These are phyloP conservation scores for Myzus persicae DNA, from an alignment of 1,140 invertebrate genomes.

Conservation along the genomic window DNA sequence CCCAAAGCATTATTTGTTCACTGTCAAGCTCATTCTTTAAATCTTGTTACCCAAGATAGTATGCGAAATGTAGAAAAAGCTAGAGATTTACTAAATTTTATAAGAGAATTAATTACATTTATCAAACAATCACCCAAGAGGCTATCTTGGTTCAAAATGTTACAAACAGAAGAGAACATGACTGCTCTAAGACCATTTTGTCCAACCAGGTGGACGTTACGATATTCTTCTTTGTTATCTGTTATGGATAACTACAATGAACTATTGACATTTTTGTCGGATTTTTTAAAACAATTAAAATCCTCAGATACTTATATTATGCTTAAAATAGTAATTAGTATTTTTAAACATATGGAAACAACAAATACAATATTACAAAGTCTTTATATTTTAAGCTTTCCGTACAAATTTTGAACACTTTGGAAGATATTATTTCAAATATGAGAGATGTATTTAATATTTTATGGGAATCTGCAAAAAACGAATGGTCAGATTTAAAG, in stretches of 20 bases:
- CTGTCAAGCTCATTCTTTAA: conserved; percentile 57
- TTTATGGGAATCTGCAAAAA: conserved; percentile 10
- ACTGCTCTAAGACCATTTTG: conserved; percentile 28
- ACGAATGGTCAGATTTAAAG: conserved; percentile 17
- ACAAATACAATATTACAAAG: conserved; percentile 16
- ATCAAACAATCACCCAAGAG: background rate
- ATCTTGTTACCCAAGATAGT: conserved; percentile 44
- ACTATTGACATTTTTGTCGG: background rate
- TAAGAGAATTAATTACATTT: conserved; percentile 47
- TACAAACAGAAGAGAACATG: background rate
- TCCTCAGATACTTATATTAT: conserved; percentile 1
- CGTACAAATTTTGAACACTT: conserved; percentile 16
- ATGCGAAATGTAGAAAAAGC: conserved; percentile 54
- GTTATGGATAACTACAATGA: background rate
- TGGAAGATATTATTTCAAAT: conserved; percentile 17
- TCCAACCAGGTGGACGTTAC: conserved; percentile 29
- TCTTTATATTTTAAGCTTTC: conserved; percentile 25
- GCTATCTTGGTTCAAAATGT: conserved; percentile 6
- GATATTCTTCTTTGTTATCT: background rate
- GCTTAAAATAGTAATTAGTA: conserved; percentile 26
- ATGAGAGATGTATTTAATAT: conserved; percentile 14
- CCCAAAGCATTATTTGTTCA: conserved; percentile 59
- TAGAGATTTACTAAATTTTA: conserved; percentile 42
- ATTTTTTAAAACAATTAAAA: conserved; percentile 29
- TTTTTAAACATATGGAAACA: conserved; percentile 7